These are phyloP conservation scores for Drosophila varians DNA, from an alignment of 1,140 invertebrate species.

Conservation along the genomic window DNA sequence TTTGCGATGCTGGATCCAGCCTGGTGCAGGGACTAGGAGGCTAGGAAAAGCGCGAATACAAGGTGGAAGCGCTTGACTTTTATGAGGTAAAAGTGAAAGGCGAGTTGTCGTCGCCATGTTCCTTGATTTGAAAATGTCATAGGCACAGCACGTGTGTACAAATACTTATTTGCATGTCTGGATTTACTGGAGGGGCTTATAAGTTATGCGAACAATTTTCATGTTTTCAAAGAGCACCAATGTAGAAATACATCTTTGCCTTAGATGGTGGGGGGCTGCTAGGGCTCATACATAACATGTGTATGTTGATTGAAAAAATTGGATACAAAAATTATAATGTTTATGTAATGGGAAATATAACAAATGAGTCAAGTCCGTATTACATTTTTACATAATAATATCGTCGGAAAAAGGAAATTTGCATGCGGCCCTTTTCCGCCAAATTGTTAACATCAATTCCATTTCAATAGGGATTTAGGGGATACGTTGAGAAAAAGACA, in stretches of 20 bases:
- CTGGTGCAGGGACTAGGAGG: not conserved
- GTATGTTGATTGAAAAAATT: conserved; percentile 53
- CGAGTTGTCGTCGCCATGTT: conserved; percentile 46
- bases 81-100: conserved; percentile 67
- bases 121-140: conserved; percentile 70
- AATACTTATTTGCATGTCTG: conserved; percentile 31
- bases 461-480: conserved; percentile 33
- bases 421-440: conserved; percentile 11
- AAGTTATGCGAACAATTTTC: conserved; percentile 52
- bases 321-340: conserved; percentile 34
- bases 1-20: conserved; percentile 14
- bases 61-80: conserved; percentile 43
- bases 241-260: conserved; percentile 16
- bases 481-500: not conserved
- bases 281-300: not conserved
- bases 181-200: conserved; percentile 45
- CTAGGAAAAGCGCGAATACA: conserved; percentile 31
- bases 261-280: not conserved
- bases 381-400: conserved; percentile 36
- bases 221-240: conserved; percentile 42
- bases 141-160: conserved; percentile 26
- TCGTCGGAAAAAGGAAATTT: conserved; percentile 23
- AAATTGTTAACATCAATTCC: conserved; percentile 24
- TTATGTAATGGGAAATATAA: conserved; percentile 47
- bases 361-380: conserved; percentile 31